Evolutionary conservation across 2,888 invertebrate species (phyloP).

Genomic region (Clivina fossor): DNA sequence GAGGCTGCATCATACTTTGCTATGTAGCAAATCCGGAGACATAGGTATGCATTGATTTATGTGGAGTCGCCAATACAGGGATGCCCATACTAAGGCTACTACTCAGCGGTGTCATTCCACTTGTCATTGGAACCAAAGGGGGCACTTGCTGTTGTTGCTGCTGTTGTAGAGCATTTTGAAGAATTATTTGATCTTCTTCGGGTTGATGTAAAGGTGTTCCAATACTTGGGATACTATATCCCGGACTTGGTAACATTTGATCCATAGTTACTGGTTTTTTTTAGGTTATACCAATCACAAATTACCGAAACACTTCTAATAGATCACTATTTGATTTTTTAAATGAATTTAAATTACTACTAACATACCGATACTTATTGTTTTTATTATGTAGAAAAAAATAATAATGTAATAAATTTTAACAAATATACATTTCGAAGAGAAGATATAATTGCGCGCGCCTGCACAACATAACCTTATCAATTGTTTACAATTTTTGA

Average conservation of each 20-base stretch:
- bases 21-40: slow-evolving; percentile 76
- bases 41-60: slow-evolving; percentile 74
- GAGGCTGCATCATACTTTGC: slow-evolving; percentile 85
- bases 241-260: slow-evolving; percentile 88
- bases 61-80: slow-evolving; percentile 67
- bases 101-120: slow-evolving; percentile 57
- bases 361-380: not conserved
- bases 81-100: slow-evolving; percentile 53
- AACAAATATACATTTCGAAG: not conserved
- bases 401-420: not conserved
- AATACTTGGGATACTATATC: slow-evolving; percentile 85
- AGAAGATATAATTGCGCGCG: no score
- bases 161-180: slow-evolving; percentile 80
- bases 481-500: no score
- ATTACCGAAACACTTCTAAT: not conserved
- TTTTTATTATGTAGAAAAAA: not conserved
- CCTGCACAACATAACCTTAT: no score
- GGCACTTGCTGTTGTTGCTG: slow-evolving; percentile 60
- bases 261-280: slow-evolving; percentile 62
- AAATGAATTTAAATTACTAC: not conserved
- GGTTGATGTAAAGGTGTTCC: slow-evolving; percentile 88
- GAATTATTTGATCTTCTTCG: slow-evolving; percentile 87
- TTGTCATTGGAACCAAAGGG: slow-evolving; percentile 59
- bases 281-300: slow-evolving; percentile 2
- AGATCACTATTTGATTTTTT: not conserved